Conservation (phyloP, 2,113 vertebrate species). For the Apodemus sylvaticus region DNA sequence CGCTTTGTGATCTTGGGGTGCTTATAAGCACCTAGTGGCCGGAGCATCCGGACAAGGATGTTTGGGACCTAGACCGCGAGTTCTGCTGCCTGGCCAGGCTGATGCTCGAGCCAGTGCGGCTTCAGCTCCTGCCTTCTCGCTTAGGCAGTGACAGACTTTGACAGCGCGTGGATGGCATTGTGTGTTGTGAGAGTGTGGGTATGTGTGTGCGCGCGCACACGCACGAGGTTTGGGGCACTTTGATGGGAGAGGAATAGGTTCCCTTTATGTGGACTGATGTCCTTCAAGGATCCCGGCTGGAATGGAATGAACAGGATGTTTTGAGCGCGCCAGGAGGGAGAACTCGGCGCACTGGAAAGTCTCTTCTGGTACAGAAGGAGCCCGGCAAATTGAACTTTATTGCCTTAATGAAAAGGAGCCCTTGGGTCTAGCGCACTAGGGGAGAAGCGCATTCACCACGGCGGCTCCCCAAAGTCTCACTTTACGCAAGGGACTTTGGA, state of each 20-base stretch:
- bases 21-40: background rate
- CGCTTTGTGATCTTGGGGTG: background rate
- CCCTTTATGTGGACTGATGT: constrained; percentile 40
- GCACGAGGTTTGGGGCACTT: constrained; percentile 70
- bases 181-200: background rate
- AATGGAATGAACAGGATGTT: background rate
- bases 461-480: constrained; percentile 47
- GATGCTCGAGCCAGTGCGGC: background rate
- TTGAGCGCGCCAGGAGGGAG: background rate
- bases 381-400: constrained; percentile 72
- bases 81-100: background rate
- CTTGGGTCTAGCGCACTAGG: constrained; percentile 16
- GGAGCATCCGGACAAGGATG: background rate
- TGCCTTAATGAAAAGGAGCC: constrained; percentile 50
- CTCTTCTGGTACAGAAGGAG: background rate
- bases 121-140: constrained; percentile 23
- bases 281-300: constrained; percentile 66
- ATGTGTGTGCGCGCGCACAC: background rate
- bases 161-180: constrained; percentile 66
- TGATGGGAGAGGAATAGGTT: constrained; percentile 5
- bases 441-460: background rate
- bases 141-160: constrained; percentile 60
- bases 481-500: constrained; percentile 15
- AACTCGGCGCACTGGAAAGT: background rate
- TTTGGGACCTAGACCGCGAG: background rate